These are phyloP conservation scores for Polylopha cassiicola DNA, from an alignment of 2,888 invertebrate species.

Conservation along the genomic window DNA sequence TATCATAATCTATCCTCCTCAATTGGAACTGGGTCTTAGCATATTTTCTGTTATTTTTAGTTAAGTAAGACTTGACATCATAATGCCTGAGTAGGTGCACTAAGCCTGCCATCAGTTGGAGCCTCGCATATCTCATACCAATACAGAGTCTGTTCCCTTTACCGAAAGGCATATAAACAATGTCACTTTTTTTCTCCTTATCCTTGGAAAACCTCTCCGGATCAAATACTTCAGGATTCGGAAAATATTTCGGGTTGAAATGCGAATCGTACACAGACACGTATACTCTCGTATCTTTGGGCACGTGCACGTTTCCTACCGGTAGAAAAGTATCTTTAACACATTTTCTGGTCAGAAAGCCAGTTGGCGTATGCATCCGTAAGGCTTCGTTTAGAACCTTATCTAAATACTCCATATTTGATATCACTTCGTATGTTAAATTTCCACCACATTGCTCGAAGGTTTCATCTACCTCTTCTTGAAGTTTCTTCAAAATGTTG, in stretches of 20 bases:
- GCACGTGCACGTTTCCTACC: conserved; percentile 46
- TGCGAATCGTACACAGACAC: conserved; percentile 52
- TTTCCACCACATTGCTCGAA: conserved; percentile 34
- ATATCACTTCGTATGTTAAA: conserved; percentile 40
- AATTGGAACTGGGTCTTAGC: conserved; percentile 40
- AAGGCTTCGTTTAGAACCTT: conserved; percentile 43
- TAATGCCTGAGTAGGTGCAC: conserved; percentile 17
- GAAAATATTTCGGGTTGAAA: conserved; percentile 55
- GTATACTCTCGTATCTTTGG: conserved; percentile 46
- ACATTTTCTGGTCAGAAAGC: conserved; percentile 39
- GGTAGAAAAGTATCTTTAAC: conserved; percentile 43
- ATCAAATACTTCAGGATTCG: conserved; percentile 59
- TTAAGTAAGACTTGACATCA: neutral
- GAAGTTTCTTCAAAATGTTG: conserved; percentile 40
- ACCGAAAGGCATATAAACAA: conserved; percentile 60
- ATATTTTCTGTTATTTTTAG: conserved; percentile 8
- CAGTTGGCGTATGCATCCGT: conserved; percentile 50
- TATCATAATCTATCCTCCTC: conserved; percentile 36
- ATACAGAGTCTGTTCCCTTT: conserved; percentile 62
- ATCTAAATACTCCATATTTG: conserved; percentile 47
- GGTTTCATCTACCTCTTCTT: conserved; percentile 48
- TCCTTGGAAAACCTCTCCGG: conserved; percentile 54
- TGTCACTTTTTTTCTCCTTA: conserved; percentile 30
- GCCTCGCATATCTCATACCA: conserved; percentile 46
- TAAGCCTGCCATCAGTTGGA: conserved; percentile 35